These are phyloP conservation scores for Melanotaenia nigrans DNA, from an alignment of 2,797 vertebrate genomes.

Conservation along the genomic window DNA sequence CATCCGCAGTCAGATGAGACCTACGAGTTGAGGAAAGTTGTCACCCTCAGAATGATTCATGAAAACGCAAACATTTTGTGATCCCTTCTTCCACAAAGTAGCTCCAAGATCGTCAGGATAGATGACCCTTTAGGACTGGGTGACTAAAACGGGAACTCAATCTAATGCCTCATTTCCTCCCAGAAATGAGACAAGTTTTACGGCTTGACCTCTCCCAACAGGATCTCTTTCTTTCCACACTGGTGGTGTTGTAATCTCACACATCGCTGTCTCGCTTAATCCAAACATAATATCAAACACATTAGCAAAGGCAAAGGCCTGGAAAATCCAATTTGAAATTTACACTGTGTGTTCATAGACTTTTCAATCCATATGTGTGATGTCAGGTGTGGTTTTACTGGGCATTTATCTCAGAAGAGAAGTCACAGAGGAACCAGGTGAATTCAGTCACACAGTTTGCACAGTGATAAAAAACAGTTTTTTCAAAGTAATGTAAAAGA, in stretches of 20 bases:
- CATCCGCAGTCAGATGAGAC: constrained; percentile 10
- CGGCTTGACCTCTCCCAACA: constrained; percentile 69
- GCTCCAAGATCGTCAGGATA: constrained; percentile 63
- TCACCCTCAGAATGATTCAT: neutral
- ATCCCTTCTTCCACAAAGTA: constrained; percentile 36
- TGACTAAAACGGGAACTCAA: constrained; percentile 79
- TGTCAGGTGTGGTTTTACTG: constrained; percentile 48
- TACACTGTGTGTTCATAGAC: constrained; percentile 51
- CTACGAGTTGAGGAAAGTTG: neutral
- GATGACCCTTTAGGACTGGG: constrained; percentile 76
- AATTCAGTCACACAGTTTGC: constrained; percentile 2
- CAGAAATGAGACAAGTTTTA: constrained; percentile 72
- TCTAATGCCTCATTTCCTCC: constrained; percentile 82
- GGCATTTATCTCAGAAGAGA: constrained; percentile 52
- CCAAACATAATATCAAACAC: constrained; percentile 77
- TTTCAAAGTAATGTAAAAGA: neutral
- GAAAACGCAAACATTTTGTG: constrained; percentile 26
- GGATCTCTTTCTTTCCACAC: constrained; percentile 47
- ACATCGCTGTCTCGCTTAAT: constrained; percentile 75
- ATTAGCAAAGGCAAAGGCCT: constrained; percentile 73
- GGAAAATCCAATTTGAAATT: constrained; percentile 79
- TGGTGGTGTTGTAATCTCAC: constrained; percentile 71
- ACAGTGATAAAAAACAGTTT: neutral
- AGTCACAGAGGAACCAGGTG: constrained; percentile 1
- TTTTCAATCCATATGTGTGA: constrained; percentile 61